Evolutionary conservation across 1,140 invertebrate species (phyloP).

Genomic region (Proales similis): DNA sequence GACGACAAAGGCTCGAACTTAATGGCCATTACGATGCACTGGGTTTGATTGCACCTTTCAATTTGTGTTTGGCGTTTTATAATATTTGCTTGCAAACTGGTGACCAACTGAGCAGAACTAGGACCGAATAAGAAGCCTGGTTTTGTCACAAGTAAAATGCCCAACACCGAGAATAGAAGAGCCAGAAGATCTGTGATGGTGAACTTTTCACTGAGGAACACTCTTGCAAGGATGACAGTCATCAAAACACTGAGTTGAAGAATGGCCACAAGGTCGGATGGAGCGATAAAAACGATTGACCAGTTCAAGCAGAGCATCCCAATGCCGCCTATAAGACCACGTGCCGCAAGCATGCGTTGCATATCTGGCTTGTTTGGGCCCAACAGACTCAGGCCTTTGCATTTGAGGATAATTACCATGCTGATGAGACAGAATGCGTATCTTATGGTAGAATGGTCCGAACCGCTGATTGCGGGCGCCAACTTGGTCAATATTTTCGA

Average conservation of each 20-base stretch:
- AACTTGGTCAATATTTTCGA: background rate
- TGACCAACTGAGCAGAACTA: no score
- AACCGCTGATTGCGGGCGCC: background rate
- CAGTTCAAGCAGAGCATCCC: background rate
- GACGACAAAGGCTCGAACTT: no score
- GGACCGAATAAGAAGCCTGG: slow-evolving; percentile 30
- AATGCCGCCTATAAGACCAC: background rate
- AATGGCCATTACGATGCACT: no score
- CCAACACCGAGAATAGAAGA: background rate
- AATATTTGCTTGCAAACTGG: no score
- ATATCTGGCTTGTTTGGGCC: background rate
- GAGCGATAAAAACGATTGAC: background rate
- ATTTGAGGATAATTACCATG: background rate
- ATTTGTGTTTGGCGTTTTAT: no score
- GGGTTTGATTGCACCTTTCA: no score
- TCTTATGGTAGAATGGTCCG: background rate
- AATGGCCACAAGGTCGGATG: background rate
- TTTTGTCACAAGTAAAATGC: slow-evolving; percentile 11
- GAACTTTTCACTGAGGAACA: slow-evolving; percentile 31
- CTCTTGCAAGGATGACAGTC: slow-evolving; percentile 14
- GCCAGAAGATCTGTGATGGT: slow-evolving; percentile 14
- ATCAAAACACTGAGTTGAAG: background rate
- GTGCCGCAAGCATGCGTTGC: background rate
- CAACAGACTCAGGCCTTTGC: background rate
- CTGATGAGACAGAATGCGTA: background rate